phyloP scores from a whole-genome alignment of 2,888 invertebrate species.

The Scaptomyza polygonia region DNA sequence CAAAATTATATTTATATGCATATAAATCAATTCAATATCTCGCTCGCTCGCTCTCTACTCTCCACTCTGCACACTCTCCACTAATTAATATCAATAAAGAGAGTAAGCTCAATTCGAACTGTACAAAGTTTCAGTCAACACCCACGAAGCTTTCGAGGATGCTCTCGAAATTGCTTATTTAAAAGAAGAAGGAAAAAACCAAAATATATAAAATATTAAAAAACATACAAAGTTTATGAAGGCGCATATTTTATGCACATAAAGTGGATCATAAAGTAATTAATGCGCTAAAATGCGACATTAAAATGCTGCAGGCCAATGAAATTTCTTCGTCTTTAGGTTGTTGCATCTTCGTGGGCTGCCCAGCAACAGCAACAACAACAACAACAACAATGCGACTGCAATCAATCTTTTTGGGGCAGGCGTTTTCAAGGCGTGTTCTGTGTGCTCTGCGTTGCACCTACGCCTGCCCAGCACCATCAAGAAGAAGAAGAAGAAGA shows the following conservation, averaged over 20 bases:
- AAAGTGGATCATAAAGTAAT: constrained; percentile 81
- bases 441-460: constrained; percentile 81
- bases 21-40: constrained; percentile 60
- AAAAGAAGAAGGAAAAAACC: too few species aligned
- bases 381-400: constrained; percentile 55
- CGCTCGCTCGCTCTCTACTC: constrained; percentile 1
- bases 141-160: constrained; percentile 61
- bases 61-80: constrained; percentile 9
- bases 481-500: too few species aligned
- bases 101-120: constrained; percentile 31
- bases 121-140: constrained; percentile 52
- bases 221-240: constrained; percentile 27
- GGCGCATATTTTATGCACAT: constrained; percentile 72
- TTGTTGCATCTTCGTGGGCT: constrained; percentile 65
- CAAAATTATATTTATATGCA: constrained; percentile 44
- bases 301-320: constrained; percentile 72
- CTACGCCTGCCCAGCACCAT: constrained; percentile 73
- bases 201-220: too few species aligned
- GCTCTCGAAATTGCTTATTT: constrained; percentile 53
- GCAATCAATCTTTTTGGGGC: constrained; percentile 69
- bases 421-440: constrained; percentile 71
- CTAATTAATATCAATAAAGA: constrained; percentile 71
- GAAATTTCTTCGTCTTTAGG: constrained; percentile 54
- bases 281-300: constrained; percentile 83
- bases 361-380: constrained; percentile 35